phyloP scores from a whole-genome alignment of 2,113 vertebrate species.

The Puntigrus tetrazona region DNA sequence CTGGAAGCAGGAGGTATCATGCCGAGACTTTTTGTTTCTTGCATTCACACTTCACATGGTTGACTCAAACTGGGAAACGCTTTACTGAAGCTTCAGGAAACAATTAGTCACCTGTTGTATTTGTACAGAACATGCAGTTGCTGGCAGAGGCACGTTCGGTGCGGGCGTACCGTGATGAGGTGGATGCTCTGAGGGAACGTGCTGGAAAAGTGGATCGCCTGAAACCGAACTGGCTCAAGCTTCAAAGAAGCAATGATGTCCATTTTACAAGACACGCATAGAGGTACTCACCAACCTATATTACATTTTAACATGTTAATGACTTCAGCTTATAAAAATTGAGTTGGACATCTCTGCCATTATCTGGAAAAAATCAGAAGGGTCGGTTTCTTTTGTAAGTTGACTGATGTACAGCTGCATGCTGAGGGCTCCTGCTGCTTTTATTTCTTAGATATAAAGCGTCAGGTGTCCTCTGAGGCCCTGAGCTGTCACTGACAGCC shows the following conservation, averaged over 20 bases:
- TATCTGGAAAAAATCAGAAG: not conserved
- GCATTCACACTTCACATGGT: not conserved
- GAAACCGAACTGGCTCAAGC: slow-evolving; percentile 85
- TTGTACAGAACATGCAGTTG: slow-evolving; percentile 83
- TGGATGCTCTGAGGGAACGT: slow-evolving; percentile 86
- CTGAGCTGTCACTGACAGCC: slow-evolving; percentile 43
- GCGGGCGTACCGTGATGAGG: slow-evolving; percentile 89
- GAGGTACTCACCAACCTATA: slow-evolving; percentile 74
- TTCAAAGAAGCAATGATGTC: slow-evolving; percentile 92
- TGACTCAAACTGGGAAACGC: not conserved
- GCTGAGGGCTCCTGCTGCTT: slow-evolving; percentile 15
- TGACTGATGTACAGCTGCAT: not conserved
- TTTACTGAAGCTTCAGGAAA: not conserved
- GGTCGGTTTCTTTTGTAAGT: not conserved
- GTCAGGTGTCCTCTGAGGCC: not conserved
- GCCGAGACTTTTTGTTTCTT: not conserved
- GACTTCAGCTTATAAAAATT: not conserved
- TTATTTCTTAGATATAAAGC: not conserved
- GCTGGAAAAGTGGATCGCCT: slow-evolving; percentile 86
- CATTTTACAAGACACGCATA: slow-evolving; percentile 96
- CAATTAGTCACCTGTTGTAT: too few relatives aligned
- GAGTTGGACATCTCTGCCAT: not conserved
- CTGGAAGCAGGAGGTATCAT: slow-evolving; percentile 87
- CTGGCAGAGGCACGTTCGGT: slow-evolving; percentile 87
- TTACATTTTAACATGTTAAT: slow-evolving; percentile 1